Base-by-base conservation (phyloP, 2,888 invertebrate species). In the Dendrolimus pini region DNA sequence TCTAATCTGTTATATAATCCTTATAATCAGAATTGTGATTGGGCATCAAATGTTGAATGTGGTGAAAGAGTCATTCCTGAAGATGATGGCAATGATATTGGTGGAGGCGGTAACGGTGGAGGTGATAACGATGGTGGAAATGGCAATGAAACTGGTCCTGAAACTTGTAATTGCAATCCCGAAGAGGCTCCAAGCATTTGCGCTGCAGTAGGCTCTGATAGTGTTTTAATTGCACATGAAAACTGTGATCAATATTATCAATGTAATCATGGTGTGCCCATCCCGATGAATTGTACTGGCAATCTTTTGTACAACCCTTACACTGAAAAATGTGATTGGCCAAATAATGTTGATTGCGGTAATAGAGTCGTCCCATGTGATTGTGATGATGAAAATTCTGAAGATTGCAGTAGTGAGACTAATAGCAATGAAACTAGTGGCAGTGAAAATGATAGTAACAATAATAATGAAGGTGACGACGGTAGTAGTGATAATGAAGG, bases 161-260 rank as follows among this genome's bases (percentile, higher is more conserved):
- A 61, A 3, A 59, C 56, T 30, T 62, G 65, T 7, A 65, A 68
- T 52, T 63, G 60, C 47, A 59, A 76, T 13, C 77, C 76, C 0
- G 65, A 59, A 3, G 66, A 77, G 61, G 78, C 78, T 0, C 67
- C 69, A 1, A 55, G 59, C 0, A 72, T 74, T 13, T 80, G 80
- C 41, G 69, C 71, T 1, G 63, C 61, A 18, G 62, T 65, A 1
- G 63, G 61, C n/a, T 74, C 76, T 0, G 72, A 74, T 0, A 70
- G 74, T 9, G 54, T 63, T 6, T 57, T 78, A 0, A 61, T 79
- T 0, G 77, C 76, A 3, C 76, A 79, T 54, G 76, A 79, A 58
- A 71, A 75, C 53, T 80, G 80, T 56, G 69, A 76, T 55, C 64
- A 78, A 53, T 81, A 72, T 57, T 80, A 79, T 57, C 57, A 60